A percentile compares a stretch with the other conserved stretches of the same genome.
phyloP scores from a whole-genome alignment of 2,797 vertebrate species.

The Chaunax sp. region DNA sequence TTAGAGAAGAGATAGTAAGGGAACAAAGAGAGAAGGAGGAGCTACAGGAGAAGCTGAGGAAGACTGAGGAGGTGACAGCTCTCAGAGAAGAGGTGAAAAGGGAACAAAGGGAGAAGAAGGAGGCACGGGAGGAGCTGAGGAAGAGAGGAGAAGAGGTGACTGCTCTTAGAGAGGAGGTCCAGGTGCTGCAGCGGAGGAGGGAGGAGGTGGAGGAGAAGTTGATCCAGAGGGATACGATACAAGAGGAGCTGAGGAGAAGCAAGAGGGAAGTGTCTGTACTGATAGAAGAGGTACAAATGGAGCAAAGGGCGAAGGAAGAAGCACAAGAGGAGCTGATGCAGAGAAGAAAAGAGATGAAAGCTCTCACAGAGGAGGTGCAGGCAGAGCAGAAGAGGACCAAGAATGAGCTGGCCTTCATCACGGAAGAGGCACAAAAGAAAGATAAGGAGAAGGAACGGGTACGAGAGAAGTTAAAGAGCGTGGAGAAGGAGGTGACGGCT shows the following conservation, averaged over 20 bases:
- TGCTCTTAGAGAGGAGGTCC: neutral
- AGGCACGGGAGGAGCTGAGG: neutral
- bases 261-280: neutral
- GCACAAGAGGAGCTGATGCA: conserved; percentile 1
- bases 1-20: neutral
- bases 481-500: neutral
- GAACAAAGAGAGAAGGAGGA: neutral
- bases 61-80: conserved; percentile 5
- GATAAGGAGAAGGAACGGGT: conserved; percentile 36
- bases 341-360: neutral
- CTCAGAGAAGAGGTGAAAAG: neutral
- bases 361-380: conserved; percentile 21
- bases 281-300: conserved; percentile 22
- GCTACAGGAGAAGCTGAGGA: conserved; percentile 1
- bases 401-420: conserved; percentile 7
- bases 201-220: neutral
- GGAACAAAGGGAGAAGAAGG: neutral
- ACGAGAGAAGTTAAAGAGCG: conserved; percentile 17
- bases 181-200: neutral
- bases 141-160: neutral
- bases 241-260: neutral
- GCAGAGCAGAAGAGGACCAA: conserved; percentile 11
- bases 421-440: conserved; percentile 55
- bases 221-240: neutral
- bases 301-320: conserved; percentile 1